Evolutionary conservation across 2,113 vertebrate species (phyloP).

Genomic region (Laticauda laticaudata): DNA sequence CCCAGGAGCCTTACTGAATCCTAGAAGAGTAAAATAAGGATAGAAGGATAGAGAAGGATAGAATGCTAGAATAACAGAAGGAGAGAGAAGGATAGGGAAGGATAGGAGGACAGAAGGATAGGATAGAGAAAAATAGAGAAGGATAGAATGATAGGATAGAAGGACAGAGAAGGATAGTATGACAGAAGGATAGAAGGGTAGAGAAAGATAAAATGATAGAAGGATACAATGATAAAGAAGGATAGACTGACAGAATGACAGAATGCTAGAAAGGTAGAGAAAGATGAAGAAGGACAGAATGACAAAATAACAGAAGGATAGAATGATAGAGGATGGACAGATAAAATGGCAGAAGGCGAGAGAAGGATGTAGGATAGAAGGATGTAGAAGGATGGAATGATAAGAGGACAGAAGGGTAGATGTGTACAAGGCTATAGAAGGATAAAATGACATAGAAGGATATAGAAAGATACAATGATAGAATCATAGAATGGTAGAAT

Average conservation of each 20-base stretch:
- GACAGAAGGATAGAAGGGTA: no score
- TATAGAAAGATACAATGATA: no score
- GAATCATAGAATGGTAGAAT: no score
- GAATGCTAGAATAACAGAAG: no score
- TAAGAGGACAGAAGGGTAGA: background rate
- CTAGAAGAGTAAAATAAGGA: background rate
- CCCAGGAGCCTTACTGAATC: background rate
- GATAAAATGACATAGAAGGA: background rate
- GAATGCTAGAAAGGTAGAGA: background rate
- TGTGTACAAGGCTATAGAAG: background rate
- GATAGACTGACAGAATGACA: background rate
- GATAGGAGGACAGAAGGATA: background rate
- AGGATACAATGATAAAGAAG: no score
- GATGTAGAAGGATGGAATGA: background rate
- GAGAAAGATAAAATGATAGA: no score
- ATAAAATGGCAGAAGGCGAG: no score
- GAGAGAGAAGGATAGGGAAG: background rate
- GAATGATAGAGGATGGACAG: background rate
- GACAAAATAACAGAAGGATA: background rate
- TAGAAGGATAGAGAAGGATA: background rate
- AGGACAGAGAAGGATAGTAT: no score
- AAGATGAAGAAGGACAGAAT: background rate
- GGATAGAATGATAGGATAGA: no score
- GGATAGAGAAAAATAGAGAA: background rate
- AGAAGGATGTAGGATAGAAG: background rate